Percentiles rank a stretch among this genome's conserved stretches.
Evolutionary conservation across 2,113 vertebrate species (phyloP).

Genomic region (Bostrychus sinensis): DNA sequence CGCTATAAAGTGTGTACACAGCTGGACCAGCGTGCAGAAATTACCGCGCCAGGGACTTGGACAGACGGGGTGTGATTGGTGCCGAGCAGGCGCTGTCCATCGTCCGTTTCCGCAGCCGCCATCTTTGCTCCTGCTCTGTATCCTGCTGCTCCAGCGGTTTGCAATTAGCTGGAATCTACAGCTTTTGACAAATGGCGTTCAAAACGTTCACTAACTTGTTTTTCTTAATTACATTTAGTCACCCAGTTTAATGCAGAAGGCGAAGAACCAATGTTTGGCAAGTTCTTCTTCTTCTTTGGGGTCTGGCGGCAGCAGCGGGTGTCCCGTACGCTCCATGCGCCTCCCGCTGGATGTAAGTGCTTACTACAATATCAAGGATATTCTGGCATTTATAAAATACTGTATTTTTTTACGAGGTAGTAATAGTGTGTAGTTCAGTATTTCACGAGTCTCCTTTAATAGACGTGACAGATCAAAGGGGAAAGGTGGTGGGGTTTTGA

Average conservation of each 20-base stretch:
- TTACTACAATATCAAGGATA: neutral
- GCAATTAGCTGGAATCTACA: neutral
- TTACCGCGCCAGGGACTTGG: conserved; percentile 57
- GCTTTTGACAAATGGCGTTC: neutral
- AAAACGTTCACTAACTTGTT: fast-evolving
- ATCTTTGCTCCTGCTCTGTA: conserved; percentile 31
- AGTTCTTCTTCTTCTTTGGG: conserved; percentile 30
- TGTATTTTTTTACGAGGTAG: too few species aligned
- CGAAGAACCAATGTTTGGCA: conserved; percentile 1
- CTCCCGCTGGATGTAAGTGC: neutral
- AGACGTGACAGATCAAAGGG: too few species aligned
- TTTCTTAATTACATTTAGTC: neutral
- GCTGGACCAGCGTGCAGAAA: conserved; percentile 27
- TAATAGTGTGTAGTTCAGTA: too few species aligned
- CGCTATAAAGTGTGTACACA: neutral
- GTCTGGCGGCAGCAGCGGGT: neutral
- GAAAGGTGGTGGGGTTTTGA: too few species aligned
- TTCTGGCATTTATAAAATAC: too few species aligned
- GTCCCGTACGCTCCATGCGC: neutral
- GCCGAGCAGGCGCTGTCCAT: conserved; percentile 27
- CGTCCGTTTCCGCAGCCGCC: conserved; percentile 52
- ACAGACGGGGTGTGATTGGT: conserved; percentile 43
- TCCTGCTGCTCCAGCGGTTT: neutral
- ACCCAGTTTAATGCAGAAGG: conserved; percentile 6
- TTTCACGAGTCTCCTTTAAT: too few species aligned